A percentile compares a stretch with the other conserved stretches of the same genome.
Evolutionary conservation across 2,888 invertebrate species (phyloP).

Genomic region (Lutraria lutraria): DNA sequence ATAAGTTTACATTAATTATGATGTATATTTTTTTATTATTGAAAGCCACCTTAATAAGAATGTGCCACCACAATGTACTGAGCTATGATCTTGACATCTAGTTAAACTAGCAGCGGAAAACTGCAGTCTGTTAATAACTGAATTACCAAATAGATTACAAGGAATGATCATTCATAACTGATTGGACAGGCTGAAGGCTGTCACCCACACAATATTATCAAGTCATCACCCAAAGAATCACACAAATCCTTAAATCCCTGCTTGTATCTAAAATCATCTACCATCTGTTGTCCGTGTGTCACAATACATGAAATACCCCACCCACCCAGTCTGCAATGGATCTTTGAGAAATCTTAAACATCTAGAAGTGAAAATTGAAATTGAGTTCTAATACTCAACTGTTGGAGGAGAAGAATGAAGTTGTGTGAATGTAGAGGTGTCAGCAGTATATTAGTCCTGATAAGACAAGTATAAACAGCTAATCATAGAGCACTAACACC

Average conservation of each 20-base stretch:
- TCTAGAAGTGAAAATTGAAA: background rate
- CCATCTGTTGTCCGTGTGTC: background rate
- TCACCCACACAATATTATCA: background rate
- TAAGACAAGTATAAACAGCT: background rate
- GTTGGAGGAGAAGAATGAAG: background rate
- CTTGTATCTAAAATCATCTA: background rate
- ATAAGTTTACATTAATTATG: too few species aligned
- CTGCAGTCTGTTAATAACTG: background rate
- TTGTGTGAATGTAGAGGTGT: background rate
- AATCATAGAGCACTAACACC: background rate
- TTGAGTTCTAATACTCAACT: background rate
- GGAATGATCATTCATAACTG: background rate
- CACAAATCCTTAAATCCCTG: background rate
- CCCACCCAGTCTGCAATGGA: background rate
- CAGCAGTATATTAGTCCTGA: background rate
- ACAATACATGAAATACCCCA: background rate
- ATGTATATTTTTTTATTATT: too few species aligned
- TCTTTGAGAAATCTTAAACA: background rate
- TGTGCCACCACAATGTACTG: background rate
- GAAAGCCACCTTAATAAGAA: too few species aligned
- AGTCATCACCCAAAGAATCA: background rate
- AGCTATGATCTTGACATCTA: background rate
- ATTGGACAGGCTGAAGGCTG: background rate
- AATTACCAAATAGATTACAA: background rate
- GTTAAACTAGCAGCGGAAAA: background rate